Evolutionary conservation across 2,888 invertebrate species (phyloP), one percentile per base, ranked within the genome.

Genomic region (Pandemis cinnamomeana): DNA sequence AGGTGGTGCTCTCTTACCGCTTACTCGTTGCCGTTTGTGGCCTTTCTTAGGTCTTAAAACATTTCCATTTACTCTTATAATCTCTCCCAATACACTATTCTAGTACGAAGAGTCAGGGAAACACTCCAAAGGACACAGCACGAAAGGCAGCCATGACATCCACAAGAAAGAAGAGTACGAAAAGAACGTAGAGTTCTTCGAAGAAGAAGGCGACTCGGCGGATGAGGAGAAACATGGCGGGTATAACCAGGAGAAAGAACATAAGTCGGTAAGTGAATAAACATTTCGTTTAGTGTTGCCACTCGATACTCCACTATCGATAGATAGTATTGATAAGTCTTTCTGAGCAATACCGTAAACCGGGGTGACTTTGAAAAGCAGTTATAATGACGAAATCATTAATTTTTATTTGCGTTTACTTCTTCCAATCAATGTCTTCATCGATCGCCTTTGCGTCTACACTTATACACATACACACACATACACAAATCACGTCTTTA

Each of bases 151-250:
- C 81, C 97, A 97, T 83, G 96, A 96, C 81, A 94, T 97, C 63
- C 96, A 96, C 85, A 96, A 97, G 82, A 96, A 96, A 82, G 96
- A 97, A 79, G 97, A 96, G 82, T 97, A 95, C 83, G 96, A 96
- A 82, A 96, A 97, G 84, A 96, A 96, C 76, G 95, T 96, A 48
- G 96, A 96, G 83, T 97, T 97, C 91, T 97, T 96, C 82, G 97
- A 97, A 82, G 97, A 97, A 84, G 96, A 95, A 74, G 95, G 96
- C 46, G 96, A 96, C 77, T 96, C 95, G 3, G 95, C 94, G 0
- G 96, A 96, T 42, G 93, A 95, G 63, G 96, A 96, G 80, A 96
- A 96, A 77, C 95, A 96, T 75, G 96, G 96, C 0, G 96, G 95
- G 0, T 95, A 90, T 83, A 93, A 95, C 77, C 88, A 95, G 36